A percentile compares a stretch with the other conserved stretches of the same genome.
Evolutionary conservation across 2,113 vertebrate genomes (phyloP).

Genomic region (Pelodiscus sinensis): DNA sequence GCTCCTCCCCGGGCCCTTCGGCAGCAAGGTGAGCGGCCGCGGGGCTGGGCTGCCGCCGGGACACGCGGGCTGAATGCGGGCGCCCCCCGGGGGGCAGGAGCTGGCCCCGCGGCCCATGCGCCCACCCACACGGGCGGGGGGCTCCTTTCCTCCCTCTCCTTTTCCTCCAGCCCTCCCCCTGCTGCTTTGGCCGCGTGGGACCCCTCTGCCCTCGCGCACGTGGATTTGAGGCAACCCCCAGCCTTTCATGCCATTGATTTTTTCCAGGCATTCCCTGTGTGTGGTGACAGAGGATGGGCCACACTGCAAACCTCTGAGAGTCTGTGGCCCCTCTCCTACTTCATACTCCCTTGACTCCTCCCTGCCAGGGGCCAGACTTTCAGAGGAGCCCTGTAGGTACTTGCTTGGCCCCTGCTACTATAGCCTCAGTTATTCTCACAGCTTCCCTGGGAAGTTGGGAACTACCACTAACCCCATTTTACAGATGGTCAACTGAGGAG

Average conservation of each 20-base stretch:
- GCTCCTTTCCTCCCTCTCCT: rapidly evolving
- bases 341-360: background rate
- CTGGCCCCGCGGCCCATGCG: background rate
- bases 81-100: too few species aligned
- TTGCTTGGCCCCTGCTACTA: background rate
- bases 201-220: rapidly evolving
- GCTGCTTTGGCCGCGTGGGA: background rate
- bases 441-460: background rate
- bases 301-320: background rate
- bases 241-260: too few species aligned
- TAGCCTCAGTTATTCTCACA: background rate
- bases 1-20: slow-evolving; percentile 90
- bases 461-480: background rate
- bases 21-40: slow-evolving; percentile 87
- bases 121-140: too few species aligned
- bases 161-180: rapidly evolving
- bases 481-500: background rate
- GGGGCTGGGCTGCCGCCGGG: too few species aligned
- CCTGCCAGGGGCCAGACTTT: background rate
- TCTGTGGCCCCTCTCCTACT: background rate
- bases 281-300: background rate
- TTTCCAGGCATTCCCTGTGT: too few species aligned
- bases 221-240: background rate
- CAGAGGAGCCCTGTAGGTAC: background rate
- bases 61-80: background rate